Evolutionary conservation across 1,140 invertebrate species (phyloP).

Genomic region (Globodera ellingtonae): DNA sequence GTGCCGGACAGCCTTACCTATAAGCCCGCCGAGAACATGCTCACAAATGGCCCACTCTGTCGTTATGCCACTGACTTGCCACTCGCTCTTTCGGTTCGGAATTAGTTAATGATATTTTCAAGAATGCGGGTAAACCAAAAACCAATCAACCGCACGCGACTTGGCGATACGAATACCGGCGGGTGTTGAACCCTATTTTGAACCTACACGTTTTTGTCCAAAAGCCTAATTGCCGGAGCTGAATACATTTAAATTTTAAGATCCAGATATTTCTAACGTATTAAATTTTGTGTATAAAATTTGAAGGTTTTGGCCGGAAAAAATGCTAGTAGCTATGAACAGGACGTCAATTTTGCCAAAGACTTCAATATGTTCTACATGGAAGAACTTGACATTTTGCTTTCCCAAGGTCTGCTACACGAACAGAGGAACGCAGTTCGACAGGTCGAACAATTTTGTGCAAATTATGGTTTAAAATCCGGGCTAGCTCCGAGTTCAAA

Average conservation of each 20-base stretch:
- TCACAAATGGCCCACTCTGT: conserved; percentile 81
- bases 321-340: neutral
- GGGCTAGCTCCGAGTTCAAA: too few species aligned
- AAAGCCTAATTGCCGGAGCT: too few species aligned
- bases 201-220: too few species aligned
- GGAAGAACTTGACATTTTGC: conserved; percentile 68
- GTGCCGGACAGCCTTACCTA: neutral
- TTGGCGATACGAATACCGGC: too few species aligned
- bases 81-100: conserved; percentile 69
- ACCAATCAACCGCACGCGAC: too few species aligned
- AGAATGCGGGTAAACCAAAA: neutral
- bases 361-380: conserved; percentile 81
- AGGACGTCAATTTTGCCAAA: conserved; percentile 7
- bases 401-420: neutral
- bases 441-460: neutral
- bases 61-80: conserved; percentile 81
- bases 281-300: too few species aligned
- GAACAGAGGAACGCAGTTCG: neutral
- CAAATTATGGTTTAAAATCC: neutral
- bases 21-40: conserved; percentile 9
- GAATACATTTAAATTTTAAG: too few species aligned
- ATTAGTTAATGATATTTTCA: neutral
- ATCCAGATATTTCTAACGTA: too few species aligned
- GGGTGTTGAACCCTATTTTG: too few species aligned
- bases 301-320: conserved; percentile 12